These are phyloP conservation scores for Rhynchophorus ferrugineus DNA, from an alignment of 1,140 invertebrate species.

Conservation along the genomic window DNA sequence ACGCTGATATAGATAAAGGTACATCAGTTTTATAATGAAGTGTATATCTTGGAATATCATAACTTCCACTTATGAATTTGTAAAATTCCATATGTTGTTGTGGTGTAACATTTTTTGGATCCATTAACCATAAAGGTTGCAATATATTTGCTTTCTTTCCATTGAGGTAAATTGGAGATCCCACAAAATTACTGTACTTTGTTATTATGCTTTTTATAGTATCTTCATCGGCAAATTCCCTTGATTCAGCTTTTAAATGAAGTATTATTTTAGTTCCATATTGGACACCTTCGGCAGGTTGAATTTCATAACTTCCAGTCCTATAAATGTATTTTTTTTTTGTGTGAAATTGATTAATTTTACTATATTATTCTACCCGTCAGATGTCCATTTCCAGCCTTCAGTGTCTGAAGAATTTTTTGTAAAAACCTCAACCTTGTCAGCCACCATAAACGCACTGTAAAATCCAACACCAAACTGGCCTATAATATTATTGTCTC, in stretches of 20 bases:
- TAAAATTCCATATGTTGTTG: conserved; percentile 90
- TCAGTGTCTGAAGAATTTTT: conserved; percentile 50
- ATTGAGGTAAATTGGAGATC: conserved; percentile 87
- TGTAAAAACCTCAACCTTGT: conserved; percentile 89
- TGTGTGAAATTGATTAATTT: conserved; percentile 45
- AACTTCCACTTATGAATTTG: conserved; percentile 76
- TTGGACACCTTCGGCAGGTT: conserved; percentile 73
- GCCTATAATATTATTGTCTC: conserved; percentile 81
- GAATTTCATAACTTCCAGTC: conserved; percentile 82
- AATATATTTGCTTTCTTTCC: conserved; percentile 57
- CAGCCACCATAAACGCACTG: conserved; percentile 93
- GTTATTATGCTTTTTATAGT: conserved; percentile 80
- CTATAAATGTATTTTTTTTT: conserved; percentile 41
- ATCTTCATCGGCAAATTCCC: conserved; percentile 83
- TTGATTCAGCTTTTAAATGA: conserved; percentile 76
- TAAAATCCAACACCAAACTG: conserved; percentile 99
- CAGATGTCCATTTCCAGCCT: conserved; percentile 80
- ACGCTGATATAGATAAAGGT: conserved; percentile 81
- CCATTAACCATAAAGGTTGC: conserved; percentile 87
- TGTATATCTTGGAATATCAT: conserved; percentile 75
- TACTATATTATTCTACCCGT: conserved; percentile 58
- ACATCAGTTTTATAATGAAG: conserved; percentile 85
- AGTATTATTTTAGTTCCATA: conserved; percentile 90
- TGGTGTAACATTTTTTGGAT: conserved; percentile 77
- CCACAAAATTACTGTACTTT: conserved; percentile 96